Evolutionary conservation across 1,140 invertebrate genomes (phyloP).

Genomic region (Pomacea maculata): DNA sequence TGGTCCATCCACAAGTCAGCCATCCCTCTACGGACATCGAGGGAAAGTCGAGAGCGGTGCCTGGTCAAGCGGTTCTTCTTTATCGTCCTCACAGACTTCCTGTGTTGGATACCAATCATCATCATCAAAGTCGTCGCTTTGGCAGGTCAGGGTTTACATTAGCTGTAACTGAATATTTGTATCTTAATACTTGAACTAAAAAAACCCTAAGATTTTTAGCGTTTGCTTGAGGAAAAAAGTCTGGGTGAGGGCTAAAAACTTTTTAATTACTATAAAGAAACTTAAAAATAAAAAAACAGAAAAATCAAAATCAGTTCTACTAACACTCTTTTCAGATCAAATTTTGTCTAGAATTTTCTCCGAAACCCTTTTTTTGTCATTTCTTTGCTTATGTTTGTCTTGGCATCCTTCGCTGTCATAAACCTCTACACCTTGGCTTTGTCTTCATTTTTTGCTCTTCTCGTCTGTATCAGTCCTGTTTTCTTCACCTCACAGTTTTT

Average conservation of each 20-base stretch:
- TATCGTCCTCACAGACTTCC: slow-evolving; percentile 62
- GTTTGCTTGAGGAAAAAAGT: accelerated
- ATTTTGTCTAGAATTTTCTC: neutral
- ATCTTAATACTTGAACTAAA: neutral
- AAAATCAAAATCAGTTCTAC: no score
- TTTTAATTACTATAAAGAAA: no score
- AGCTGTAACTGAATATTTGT: neutral
- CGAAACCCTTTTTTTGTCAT: neutral
- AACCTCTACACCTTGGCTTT: neutral
- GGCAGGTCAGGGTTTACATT: slow-evolving; percentile 28
- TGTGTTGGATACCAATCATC: slow-evolving; percentile 64
- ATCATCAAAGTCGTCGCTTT: slow-evolving; percentile 37
- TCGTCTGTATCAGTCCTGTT: neutral
- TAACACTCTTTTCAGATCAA: neutral
- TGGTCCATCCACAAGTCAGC: slow-evolving; percentile 73
- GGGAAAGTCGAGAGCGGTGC: slow-evolving; percentile 69
- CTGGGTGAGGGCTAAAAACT: no score
- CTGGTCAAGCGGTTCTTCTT: slow-evolving; percentile 57
- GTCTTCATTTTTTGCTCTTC: neutral
- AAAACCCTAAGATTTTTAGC: neutral
- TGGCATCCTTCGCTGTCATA: neutral
- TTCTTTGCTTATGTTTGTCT: neutral
- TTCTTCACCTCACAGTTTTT: neutral
- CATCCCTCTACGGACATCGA: slow-evolving; percentile 71
- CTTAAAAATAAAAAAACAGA: no score